Base-by-base conservation (phyloP, 2,888 invertebrate genomes). In the Oxytorus armatus region DNA sequence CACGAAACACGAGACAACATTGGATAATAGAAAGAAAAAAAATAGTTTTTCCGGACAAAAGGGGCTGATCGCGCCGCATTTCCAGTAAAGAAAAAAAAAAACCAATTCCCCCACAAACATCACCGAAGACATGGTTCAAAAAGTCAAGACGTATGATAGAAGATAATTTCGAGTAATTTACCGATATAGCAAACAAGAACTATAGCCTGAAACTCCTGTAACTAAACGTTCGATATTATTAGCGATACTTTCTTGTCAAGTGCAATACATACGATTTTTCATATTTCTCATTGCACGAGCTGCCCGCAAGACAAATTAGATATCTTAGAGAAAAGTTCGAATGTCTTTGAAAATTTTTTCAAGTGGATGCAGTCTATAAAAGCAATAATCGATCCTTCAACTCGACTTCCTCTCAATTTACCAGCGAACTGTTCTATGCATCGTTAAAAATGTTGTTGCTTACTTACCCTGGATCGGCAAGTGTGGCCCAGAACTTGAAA, bases 1-100 rank as follows among this genome's bases (percentile, higher is more conserved):
- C 70, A 70, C 39, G 59, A 70, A 65, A 51, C 23, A 57, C 29
- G 49, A 21, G n/a, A 21, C 25, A 39, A 23, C 33, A 59, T 51
- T 68, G 49, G 36, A 75, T 16, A 42, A 69, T 63, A 70, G 42
- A 42, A n/a, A 4, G 25, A 36, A 11, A 14, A 36, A 18, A 23
- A 21, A 5, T 5, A 59, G n/a, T 18, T 23, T 10, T 39, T 21
- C 7, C 14, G 1, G 11, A 25, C 4, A 47, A n/a, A 14, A 53
- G 16, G n/a, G 18, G 59, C 3, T 10, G 25, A 14, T 39, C 2
- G 11, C n/a, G 39, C 21, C 33, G 10, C 5, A 11, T 51, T 51
- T 51, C 1, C 21, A 44, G 14, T n/a, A 11, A 33, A 47, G 11
- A 18, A 36, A 66, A 51, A 14, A 16, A 47, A 25, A 39, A n/a